phyloP scores from a whole-genome alignment of 2,797 vertebrate genomes.

The Tragelaphus eurycerus region DNA sequence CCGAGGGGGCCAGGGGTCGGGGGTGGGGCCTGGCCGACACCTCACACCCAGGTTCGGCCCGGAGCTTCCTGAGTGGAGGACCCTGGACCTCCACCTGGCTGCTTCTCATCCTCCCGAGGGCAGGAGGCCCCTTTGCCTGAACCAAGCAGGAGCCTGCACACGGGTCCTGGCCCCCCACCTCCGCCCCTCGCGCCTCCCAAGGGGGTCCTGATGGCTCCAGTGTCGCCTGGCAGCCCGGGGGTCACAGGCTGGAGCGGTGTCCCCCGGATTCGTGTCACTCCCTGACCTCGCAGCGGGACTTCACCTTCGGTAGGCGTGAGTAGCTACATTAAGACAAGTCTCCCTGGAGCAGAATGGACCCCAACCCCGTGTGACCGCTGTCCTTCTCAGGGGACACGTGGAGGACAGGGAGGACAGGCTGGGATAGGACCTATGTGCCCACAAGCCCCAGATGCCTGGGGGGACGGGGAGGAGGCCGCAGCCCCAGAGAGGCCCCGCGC shows the following conservation, averaged over 20 bases:
- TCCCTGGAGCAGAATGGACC: neutral
- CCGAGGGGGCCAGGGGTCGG: fast-evolving
- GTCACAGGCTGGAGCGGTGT: fast-evolving
- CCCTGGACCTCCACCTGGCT: neutral
- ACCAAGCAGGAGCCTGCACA: fast-evolving
- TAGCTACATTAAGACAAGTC: neutral
- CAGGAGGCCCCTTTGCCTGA: neutral
- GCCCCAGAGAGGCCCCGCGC: too few species aligned
- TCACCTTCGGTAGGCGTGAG: fast-evolving
- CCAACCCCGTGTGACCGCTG: fast-evolving
- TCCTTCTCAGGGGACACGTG: neutral
- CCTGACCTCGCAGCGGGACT: neutral
- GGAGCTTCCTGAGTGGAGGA: neutral
- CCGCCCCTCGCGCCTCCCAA: neutral
- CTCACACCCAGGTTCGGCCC: fast-evolving
- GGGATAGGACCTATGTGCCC: fast-evolving
- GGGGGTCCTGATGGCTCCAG: neutral
- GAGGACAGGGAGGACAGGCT: neutral
- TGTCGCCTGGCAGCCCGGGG: fast-evolving
- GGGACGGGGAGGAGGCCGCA: fast-evolving
- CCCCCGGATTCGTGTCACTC: neutral
- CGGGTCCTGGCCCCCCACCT: neutral
- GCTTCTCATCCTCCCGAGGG: neutral
- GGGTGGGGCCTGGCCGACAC: neutral
- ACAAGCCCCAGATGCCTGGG: fast-evolving